Evolutionary conservation across 2,888 invertebrate genomes (phyloP).

Genomic region (Synergus gifuensis): DNA sequence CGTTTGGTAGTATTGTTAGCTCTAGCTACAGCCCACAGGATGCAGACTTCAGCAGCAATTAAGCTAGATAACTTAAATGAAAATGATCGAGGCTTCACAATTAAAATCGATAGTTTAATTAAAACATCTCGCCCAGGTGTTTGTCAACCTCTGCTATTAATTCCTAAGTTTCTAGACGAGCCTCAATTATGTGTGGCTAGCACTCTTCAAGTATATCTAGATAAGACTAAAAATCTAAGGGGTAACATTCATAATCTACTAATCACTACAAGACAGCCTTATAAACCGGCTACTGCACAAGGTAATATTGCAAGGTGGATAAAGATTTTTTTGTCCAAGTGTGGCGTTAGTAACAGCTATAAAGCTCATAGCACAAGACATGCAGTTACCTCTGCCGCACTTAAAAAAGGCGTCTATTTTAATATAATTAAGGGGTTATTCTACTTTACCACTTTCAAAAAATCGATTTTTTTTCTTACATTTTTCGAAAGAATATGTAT

Average conservation of each 20-base stretch:
- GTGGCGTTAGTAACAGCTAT: too few relatives aligned
- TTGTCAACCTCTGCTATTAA: slow-evolving; percentile 8
- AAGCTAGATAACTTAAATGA: slow-evolving; percentile 37
- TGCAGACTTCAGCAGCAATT: slow-evolving; percentile 41
- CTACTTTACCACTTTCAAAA: too few relatives aligned
- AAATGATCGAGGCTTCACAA: slow-evolving; percentile 15
- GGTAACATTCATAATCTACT: slow-evolving; percentile 40
- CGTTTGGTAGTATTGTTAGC: slow-evolving; percentile 6
- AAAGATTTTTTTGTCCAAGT: too few relatives aligned
- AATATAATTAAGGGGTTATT: too few relatives aligned
- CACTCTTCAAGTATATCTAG: slow-evolving; percentile 40
- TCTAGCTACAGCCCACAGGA: slow-evolving; percentile 36
- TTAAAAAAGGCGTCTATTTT: slow-evolving; percentile 30
- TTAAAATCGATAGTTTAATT: slow-evolving; percentile 42
- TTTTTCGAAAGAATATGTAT: too few relatives aligned
- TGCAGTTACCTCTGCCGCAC: slow-evolving; percentile 36
- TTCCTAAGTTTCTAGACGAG: slow-evolving; percentile 46
- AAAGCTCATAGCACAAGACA: slow-evolving; percentile 24
- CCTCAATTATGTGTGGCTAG: slow-evolving; percentile 51
- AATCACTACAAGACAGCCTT: slow-evolving; percentile 48
- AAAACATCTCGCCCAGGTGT: slow-evolving; percentile 43
- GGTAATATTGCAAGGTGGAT: slow-evolving; percentile 54
- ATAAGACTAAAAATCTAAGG: slow-evolving; percentile 39
- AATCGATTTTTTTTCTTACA: too few relatives aligned
- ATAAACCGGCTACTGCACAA: slow-evolving; percentile 43